Conservation (phyloP, 2,888 invertebrate species). For the Elmis aenea region DNA sequence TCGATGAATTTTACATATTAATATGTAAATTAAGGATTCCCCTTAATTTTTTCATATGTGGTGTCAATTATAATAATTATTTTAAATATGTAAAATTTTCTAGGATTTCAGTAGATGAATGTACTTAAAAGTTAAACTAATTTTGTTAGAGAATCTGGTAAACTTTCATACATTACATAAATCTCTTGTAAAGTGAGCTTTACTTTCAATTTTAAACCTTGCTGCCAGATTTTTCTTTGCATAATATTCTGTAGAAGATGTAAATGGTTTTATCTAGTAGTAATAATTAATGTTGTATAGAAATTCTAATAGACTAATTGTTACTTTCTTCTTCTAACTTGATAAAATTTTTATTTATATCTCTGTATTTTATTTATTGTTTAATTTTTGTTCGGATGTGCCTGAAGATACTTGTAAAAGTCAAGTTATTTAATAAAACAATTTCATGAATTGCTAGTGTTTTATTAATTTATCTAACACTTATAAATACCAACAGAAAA, state of each 20-base stretch:
- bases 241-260: conserved; percentile 13
- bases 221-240: conserved; percentile 9
- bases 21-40: too few relatives aligned
- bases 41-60: too few relatives aligned
- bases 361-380: conserved; percentile 26
- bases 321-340: conserved; percentile 12
- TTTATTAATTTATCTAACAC: conserved; percentile 8
- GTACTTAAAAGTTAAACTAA: conserved; percentile 18
- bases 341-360: conserved; percentile 23
- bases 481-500: too few relatives aligned
- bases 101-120: conserved; percentile 10
- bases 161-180: background rate
- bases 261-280: conserved; percentile 9
- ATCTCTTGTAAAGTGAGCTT: conserved; percentile 8
- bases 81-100: conserved; percentile 18
- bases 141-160: conserved; percentile 11
- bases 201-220: too few relatives aligned
- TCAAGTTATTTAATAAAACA: conserved; percentile 30
- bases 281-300: too few relatives aligned
- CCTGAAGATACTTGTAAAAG: conserved; percentile 31
- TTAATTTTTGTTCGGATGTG: conserved; percentile 32
- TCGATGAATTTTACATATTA: conserved; percentile 13
- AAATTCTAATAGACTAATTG: conserved; percentile 14
- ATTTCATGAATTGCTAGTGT: conserved; percentile 12
- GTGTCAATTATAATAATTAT: conserved; percentile 19